These are phyloP conservation scores for Cetonia aurata DNA, from an alignment of 2,888 invertebrate species.

Conservation along the genomic window DNA sequence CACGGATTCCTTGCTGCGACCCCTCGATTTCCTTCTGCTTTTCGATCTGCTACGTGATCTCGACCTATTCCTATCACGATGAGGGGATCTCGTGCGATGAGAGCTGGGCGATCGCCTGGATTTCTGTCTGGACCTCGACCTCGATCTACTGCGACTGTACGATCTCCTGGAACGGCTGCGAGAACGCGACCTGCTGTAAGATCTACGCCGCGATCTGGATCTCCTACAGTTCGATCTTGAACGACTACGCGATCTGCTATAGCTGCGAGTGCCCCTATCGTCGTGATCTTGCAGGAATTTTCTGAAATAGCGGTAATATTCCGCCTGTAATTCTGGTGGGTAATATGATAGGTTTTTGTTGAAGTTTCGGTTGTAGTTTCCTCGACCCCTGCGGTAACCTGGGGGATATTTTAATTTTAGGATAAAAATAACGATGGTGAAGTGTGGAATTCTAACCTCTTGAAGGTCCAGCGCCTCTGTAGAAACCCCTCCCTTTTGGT, in stretches of 20 bases:
- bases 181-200: constrained; percentile 51
- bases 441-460: constrained; percentile 51
- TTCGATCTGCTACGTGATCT: constrained; percentile 46
- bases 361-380: constrained; percentile 43
- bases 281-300: constrained; percentile 71
- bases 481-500: constrained; percentile 56
- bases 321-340: constrained; percentile 62
- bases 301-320: constrained; percentile 73
- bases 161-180: constrained; percentile 53
- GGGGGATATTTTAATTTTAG: background rate
- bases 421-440: too few relatives aligned
- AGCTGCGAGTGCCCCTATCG: constrained; percentile 67
- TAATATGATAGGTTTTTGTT: constrained; percentile 52
- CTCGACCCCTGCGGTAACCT: constrained; percentile 35
- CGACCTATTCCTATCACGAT: constrained; percentile 21
- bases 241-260: constrained; percentile 57
- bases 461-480: constrained; percentile 57
- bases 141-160: constrained; percentile 55
- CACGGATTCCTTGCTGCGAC: constrained; percentile 55
- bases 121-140: constrained; percentile 53
- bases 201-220: constrained; percentile 48
- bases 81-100: constrained; percentile 46
- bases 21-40: constrained; percentile 49
- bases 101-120: constrained; percentile 51
- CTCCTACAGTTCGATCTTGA: constrained; percentile 49